phyloP scores from a whole-genome alignment of 1,140 invertebrate species.

The Bombus haemorrhoidalis region DNA sequence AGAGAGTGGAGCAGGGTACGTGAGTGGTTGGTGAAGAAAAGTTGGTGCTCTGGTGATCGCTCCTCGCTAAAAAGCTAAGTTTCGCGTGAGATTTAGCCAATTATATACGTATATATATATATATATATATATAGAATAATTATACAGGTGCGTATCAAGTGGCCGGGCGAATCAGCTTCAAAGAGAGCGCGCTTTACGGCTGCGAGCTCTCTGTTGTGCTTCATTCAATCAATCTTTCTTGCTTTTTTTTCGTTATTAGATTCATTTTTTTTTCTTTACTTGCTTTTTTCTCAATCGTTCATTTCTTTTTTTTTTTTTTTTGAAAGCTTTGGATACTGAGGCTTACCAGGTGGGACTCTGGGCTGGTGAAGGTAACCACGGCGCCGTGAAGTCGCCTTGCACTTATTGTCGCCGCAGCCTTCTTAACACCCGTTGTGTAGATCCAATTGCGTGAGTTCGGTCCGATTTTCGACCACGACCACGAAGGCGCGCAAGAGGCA shows the following conservation, averaged over 20 bases:
- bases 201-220: slow-evolving; percentile 60
- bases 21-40: slow-evolving; percentile 62
- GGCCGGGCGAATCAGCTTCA: slow-evolving; percentile 64
- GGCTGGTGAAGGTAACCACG: slow-evolving; percentile 87
- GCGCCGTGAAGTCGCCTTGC: slow-evolving; percentile 83
- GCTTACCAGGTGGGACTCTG: slow-evolving; percentile 87
- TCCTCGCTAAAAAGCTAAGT: slow-evolving; percentile 80
- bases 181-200: slow-evolving; percentile 55
- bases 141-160: slow-evolving; percentile 66
- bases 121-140: slow-evolving; percentile 47
- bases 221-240: slow-evolving; percentile 45
- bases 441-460: slow-evolving; percentile 66
- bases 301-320: slow-evolving; percentile 1
- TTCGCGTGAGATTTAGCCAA: slow-evolving; percentile 79
- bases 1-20: slow-evolving; percentile 37
- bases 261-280: slow-evolving; percentile 6
- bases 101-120: slow-evolving; percentile 61
- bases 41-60: slow-evolving; percentile 72
- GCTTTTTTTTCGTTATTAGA: not conserved
- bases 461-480: slow-evolving; percentile 56
- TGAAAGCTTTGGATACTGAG: slow-evolving; percentile 69
- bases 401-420: slow-evolving; percentile 75
- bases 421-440: slow-evolving; percentile 54
- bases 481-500: slow-evolving; percentile 61
- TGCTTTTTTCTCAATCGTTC: slow-evolving; percentile 2